A percentile compares a stretch with the other conserved stretches of the same genome.
These are phyloP conservation scores for Plecotus auritus DNA, from an alignment of 2,113 vertebrate genomes.

Conservation along the genomic window DNA sequence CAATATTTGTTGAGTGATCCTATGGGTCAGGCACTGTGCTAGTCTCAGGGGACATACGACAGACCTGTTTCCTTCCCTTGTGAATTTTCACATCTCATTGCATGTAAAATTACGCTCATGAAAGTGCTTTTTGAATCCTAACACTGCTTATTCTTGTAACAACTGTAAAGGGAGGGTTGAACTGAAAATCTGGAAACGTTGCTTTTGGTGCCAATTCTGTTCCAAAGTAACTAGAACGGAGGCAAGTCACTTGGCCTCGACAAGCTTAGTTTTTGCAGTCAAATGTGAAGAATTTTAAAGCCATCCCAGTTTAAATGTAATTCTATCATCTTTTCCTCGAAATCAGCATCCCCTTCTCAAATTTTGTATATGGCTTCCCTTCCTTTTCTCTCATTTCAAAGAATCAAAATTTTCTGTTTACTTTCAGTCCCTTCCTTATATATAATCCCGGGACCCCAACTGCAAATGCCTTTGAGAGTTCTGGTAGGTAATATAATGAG, in stretches of 20 bases:
- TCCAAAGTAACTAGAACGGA: not conserved
- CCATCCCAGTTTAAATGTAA: not conserved
- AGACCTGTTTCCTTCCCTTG: not conserved
- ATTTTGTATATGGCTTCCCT: not conserved
- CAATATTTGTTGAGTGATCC: not conserved
- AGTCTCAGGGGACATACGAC: not conserved
- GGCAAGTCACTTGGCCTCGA: not conserved
- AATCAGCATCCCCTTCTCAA: not conserved
- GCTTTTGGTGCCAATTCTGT: not conserved
- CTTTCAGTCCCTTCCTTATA: not conserved
- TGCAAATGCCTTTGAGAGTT: not conserved
- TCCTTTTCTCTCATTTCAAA: not conserved
- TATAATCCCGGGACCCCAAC: not conserved
- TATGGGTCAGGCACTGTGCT: not conserved
- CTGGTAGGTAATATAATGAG: not conserved
- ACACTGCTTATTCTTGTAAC: not conserved
- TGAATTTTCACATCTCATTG: not conserved
- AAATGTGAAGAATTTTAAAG: not conserved
- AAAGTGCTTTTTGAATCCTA: not conserved
- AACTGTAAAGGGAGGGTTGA: not conserved
- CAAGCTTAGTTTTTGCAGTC: not conserved
- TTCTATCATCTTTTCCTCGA: not conserved
- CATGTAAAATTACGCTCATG: not conserved
- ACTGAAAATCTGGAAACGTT: not conserved
- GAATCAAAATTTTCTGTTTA: not conserved